phyloP scores from a whole-genome alignment of 2,888 invertebrate genomes.

The Tinea pellionella region DNA sequence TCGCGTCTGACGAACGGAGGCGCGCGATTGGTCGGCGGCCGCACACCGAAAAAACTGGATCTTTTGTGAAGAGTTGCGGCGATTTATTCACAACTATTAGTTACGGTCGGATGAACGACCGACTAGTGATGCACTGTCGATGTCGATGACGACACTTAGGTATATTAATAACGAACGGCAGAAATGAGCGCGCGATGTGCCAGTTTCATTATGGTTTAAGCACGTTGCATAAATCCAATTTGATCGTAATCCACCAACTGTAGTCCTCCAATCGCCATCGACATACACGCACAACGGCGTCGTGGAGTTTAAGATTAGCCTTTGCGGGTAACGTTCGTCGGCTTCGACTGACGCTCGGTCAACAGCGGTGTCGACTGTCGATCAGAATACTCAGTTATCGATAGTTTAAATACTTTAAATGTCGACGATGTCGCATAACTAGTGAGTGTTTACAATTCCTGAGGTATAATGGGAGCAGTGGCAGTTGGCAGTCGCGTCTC shows the following conservation, averaged over 20 bases:
- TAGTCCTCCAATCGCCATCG: no score
- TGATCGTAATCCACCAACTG: no score
- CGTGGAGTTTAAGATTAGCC: no score
- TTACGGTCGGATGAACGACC: conserved; percentile 54
- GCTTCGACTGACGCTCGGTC: no score
- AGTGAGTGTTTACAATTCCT: conserved; percentile 48
- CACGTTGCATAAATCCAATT: no score
- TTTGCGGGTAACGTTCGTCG: no score
- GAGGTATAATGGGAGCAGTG: conserved; percentile 63
- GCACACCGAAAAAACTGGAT: conserved; percentile 39
- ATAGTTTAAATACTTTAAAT: background rate
- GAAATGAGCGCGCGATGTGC: no score
- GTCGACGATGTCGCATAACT: conserved; percentile 20
- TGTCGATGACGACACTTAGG: background rate
- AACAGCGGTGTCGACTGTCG: no score
- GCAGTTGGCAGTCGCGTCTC: conserved; percentile 67
- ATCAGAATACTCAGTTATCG: background rate
- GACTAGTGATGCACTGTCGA: background rate
- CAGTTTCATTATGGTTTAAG: no score
- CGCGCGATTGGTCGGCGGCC: conserved; percentile 16
- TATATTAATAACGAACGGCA: background rate
- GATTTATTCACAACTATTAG: conserved; percentile 65
- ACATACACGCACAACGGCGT: no score
- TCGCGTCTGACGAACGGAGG: conserved; percentile 27
- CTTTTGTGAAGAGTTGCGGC: conserved; percentile 49